Evolutionary conservation across 1,140 invertebrate genomes (phyloP), one percentile per base, ranked within the genome.

Genomic region (Papilio aristodemus): DNA sequence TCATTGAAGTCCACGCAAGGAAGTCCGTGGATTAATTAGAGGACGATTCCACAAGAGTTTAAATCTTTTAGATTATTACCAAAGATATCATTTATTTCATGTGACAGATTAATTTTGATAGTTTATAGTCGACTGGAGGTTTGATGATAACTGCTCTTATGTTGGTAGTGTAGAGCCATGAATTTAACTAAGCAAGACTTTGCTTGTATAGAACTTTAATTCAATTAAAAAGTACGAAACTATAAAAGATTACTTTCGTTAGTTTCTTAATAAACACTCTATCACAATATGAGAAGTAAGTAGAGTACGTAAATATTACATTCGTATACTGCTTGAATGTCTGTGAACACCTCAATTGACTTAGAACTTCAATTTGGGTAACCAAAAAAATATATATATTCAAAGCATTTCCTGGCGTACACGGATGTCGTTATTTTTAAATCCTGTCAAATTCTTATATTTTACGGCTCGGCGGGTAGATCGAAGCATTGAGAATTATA

Each of bases 391-490:
- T n/a, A 64, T 27, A 80, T 83, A 86, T 80, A 88, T 88, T 88
- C 87, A 85, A 88, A 85, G 79, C 81, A 79, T 86, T 88, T 89
- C 84, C 89, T 86, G 81, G 78, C 72, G 77, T 78, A 77, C 77
- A 69, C 85, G 85, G 87, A 88, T 78, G 87, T 89, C 84, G 88
- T 91, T 91, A 91, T 91, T 90, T 88, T 88, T 86, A 84, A 88
- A 86, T 66, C 86, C 87, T 91, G 89, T 91, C 89, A 91, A 87
- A 91, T 88, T 82, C 87, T 77, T 89, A 79, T 90, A 89, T 86
- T 91, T 90, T 91, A 91, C 88, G 86, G 75, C 85, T 76, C 71
- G 72, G 68, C 72, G 78, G 62, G 79, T 71, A 84, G 74, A 87
- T 85, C 83, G 84, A 78, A 80, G 73, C 75, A 80, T 83, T 71